Evolutionary conservation across 2,888 invertebrate species (phyloP).

Genomic region (Xanthorhoe designata): DNA sequence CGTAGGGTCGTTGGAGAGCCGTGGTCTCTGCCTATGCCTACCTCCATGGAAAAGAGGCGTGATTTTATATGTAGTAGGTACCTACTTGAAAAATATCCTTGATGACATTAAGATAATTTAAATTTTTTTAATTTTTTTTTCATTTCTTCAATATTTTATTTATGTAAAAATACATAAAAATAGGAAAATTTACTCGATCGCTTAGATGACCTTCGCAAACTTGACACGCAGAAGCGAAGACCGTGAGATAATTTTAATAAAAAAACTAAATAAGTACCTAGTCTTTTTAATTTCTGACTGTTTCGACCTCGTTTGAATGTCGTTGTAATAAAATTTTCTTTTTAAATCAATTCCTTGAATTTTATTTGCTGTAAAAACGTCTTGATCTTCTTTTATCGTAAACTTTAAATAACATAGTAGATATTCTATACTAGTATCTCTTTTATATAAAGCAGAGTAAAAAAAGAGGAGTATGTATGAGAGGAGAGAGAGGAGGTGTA

Average conservation of each 20-base stretch:
- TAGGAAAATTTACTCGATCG: constrained; percentile 11
- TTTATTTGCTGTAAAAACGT: background rate
- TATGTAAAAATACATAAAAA: background rate
- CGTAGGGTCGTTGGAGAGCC: too few species aligned
- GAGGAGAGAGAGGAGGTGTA: too few species aligned
- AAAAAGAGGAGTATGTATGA: too few species aligned
- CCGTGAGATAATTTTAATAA: constrained; percentile 31
- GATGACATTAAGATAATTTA: too few species aligned
- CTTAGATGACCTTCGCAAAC: constrained; percentile 17
- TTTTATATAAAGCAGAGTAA: too few species aligned
- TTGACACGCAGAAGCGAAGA: constrained; percentile 23
- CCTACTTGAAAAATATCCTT: too few species aligned
- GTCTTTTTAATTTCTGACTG: constrained; percentile 14
- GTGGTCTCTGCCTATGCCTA: too few species aligned
- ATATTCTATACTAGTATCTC: too few species aligned
- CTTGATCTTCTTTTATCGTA: background rate
- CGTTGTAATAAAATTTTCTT: constrained; percentile 4
- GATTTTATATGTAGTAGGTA: too few species aligned
- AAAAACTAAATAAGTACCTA: constrained; percentile 14
- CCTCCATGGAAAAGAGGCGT: too few species aligned
- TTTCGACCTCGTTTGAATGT: constrained; percentile 17
- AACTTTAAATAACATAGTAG: too few species aligned
- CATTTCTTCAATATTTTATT: background rate
- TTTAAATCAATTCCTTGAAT: constrained; percentile 10
- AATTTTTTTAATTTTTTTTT: too few species aligned